These are phyloP conservation scores for Saccostrea glomerata DNA, from an alignment of 1,140 invertebrate species.

Conservation along the genomic window DNA sequence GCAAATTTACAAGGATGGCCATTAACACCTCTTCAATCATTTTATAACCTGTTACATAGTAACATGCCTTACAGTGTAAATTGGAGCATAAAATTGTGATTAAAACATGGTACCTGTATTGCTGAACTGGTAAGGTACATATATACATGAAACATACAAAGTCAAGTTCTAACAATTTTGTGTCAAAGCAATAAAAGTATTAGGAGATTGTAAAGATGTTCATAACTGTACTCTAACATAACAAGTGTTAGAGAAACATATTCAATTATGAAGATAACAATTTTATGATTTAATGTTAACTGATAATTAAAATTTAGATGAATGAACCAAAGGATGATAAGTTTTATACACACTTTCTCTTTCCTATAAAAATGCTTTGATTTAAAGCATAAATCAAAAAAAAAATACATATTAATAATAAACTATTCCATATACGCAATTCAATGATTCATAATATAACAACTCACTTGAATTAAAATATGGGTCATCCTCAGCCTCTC, in stretches of 20 bases:
- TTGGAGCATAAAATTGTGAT: neutral
- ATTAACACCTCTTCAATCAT: slow-evolving; percentile 31
- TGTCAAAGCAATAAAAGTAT: neutral
- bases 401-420: neutral
- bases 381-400: neutral
- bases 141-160: neutral
- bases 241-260: neutral
- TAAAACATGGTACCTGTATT: neutral
- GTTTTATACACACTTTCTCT: too few relatives aligned
- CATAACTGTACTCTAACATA: neutral
- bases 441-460: neutral
- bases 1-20: neutral
- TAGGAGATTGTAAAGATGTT: neutral
- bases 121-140: neutral
- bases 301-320: too few relatives aligned
- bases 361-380: too few relatives aligned
- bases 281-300: too few relatives aligned
- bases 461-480: slow-evolving; percentile 31
- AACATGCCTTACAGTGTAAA: slow-evolving; percentile 21
- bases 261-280: too few relatives aligned
- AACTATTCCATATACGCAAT: neutral
- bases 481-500: neutral
- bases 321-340: too few relatives aligned
- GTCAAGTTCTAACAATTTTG: neutral
- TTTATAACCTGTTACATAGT: neutral